Conservation (phyloP, 2,113 vertebrate species). For the Prionailurus bengalensis region DNA sequence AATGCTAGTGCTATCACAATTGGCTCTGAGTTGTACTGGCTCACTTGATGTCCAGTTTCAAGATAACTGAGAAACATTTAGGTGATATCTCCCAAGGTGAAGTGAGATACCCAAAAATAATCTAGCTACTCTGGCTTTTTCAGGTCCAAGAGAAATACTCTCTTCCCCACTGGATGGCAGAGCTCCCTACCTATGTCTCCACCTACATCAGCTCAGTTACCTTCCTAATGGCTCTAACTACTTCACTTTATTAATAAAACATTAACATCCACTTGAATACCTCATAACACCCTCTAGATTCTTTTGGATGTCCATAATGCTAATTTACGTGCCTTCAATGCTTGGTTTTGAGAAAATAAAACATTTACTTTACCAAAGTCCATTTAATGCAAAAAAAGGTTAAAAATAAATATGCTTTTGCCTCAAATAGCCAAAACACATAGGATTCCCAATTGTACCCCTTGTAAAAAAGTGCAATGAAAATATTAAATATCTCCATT, state of each 20-base stretch:
- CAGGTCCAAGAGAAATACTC: slow-evolving; percentile 11
- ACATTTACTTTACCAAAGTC: neutral
- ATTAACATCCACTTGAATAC: slow-evolving; percentile 25
- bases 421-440: neutral
- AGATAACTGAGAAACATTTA: slow-evolving; percentile 32
- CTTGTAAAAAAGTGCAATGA: neutral
- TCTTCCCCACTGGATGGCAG: neutral
- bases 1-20: neutral
- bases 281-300: neutral
- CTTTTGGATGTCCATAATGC: neutral
- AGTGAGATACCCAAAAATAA: slow-evolving; percentile 30
- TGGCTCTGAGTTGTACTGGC: neutral
- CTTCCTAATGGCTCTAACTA: slow-evolving; percentile 49
- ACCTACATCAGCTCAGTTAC: neutral
- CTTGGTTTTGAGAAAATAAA: neutral
- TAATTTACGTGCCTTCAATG: neutral
- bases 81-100: slow-evolving; percentile 36
- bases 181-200: neutral
- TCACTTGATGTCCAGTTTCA: slow-evolving; percentile 31
- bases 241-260: neutral
- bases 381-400: neutral
- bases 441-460: neutral
- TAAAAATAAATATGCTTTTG: neutral
- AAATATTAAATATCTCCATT: neutral
- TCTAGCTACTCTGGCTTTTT: neutral